Base-by-base conservation (phyloP, 2,797 vertebrate genomes). In the Halcyon badia region DNA sequence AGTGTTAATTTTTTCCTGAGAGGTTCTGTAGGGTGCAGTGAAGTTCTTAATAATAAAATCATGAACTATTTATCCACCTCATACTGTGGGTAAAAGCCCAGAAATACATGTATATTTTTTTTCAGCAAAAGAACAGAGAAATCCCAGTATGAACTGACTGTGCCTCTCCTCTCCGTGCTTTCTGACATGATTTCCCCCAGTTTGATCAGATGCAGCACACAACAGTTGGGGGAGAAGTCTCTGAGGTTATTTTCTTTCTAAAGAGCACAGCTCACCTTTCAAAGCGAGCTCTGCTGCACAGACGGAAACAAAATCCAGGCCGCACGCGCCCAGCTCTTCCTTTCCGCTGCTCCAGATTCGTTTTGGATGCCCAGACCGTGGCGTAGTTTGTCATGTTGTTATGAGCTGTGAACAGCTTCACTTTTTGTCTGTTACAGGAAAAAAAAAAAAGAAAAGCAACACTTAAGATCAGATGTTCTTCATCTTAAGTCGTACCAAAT, bases 301-400 rank as follows among this genome's bases (percentile, higher is more conserved):
- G 98, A 89, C 99, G 98, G 97, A 99, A 99, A 94, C 99, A 99
- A 98, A 99, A 99, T 0, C 99, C 99, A 16, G 99, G 97, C 0
- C 98, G 98, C 3, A 99, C 99, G 0, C 99, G 97, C 5, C 99
- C 99, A 0, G 99, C 99, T 57, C 99, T 98, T 2, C 99, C 99
- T 44, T 99, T 99, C 89, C 99, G 98, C 98, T 99, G 99, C 97
- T 99, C 99, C 95, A 99, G 97, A 95, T 99, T 99, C 77, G 99
- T 99, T 98, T 99, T 99, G 9, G 99, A 99, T 14, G 99, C 99
- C 99, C 99, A 99, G 9, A 99, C 99, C 0, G 99, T 99, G 91
- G 99, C 99, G 37, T 99, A 99, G 97, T 99, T 99, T 65, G 99
- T 99, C 99, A 99, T 99, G 89, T 99, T 99, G 97, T 99, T 99